Conservation (phyloP, 2,888 invertebrate genomes). For the Drosophila sordidula region DNA sequence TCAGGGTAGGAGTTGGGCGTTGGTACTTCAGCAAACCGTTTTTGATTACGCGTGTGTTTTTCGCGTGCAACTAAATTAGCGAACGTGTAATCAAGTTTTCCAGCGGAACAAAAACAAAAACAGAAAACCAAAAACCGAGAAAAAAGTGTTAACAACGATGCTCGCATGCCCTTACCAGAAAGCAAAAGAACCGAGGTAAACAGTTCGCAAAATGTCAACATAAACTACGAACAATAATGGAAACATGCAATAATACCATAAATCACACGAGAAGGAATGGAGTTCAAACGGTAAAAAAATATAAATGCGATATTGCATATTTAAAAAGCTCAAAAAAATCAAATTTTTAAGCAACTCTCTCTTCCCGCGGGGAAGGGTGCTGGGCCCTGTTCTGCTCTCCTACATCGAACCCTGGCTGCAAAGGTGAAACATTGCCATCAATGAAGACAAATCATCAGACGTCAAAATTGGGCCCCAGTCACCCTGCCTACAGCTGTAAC, state of each 20-base stretch:
- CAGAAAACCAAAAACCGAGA: slow-evolving; percentile 13
- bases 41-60: slow-evolving; percentile 78
- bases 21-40: slow-evolving; percentile 68
- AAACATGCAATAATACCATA: slow-evolving; percentile 43
- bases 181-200: slow-evolving; percentile 16
- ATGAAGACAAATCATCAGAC: too few species aligned
- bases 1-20: slow-evolving; percentile 7
- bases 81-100: slow-evolving; percentile 75
- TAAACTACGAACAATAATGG: slow-evolving; percentile 17
- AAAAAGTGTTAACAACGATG: slow-evolving; percentile 45
- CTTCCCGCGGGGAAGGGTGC: too few species aligned
- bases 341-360: too few species aligned
- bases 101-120: slow-evolving; percentile 23
- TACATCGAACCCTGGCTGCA: too few species aligned
- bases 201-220: slow-evolving; percentile 43
- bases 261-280: slow-evolving; percentile 13
- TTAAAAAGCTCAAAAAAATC: background rate
- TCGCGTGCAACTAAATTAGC: slow-evolving; percentile 78
- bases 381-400: too few species aligned
- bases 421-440: too few species aligned
- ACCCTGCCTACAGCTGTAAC: too few species aligned
- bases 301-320: slow-evolving; percentile 2
- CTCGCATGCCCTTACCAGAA: slow-evolving; percentile 17
- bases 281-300: slow-evolving; percentile 3
- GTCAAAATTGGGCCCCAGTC: too few species aligned